These are phyloP conservation scores for Rhabdomys dilectus DNA, from an alignment of 2,113 vertebrate genomes.

Conservation along the genomic window DNA sequence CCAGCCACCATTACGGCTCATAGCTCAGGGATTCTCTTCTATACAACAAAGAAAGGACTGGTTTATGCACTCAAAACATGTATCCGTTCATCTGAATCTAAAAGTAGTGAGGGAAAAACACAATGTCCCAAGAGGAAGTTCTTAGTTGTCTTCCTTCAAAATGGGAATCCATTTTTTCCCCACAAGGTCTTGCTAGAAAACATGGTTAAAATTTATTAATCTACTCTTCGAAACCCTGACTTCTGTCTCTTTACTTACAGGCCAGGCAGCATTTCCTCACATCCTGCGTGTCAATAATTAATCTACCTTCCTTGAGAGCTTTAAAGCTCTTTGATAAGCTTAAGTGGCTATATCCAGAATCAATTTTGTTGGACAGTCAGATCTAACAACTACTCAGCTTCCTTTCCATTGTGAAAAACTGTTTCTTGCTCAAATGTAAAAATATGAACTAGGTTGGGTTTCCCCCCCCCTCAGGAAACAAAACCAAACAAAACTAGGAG, in stretches of 20 bases:
- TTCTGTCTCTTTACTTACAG: slow-evolving; percentile 13
- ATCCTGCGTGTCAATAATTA: slow-evolving; percentile 58
- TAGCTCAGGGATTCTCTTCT: neutral
- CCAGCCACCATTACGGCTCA: neutral
- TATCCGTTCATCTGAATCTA: neutral
- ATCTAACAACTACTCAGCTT: slow-evolving; percentile 5
- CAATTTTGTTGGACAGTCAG: neutral
- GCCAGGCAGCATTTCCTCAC: slow-evolving; percentile 43
- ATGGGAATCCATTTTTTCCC: slow-evolving; percentile 2
- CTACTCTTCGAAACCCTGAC: neutral
- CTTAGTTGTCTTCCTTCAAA: neutral
- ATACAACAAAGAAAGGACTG: neutral
- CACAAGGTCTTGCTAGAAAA: neutral
- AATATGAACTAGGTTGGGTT: neutral
- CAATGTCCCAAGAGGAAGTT: neutral
- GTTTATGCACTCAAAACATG: neutral
- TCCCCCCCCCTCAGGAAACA: no score
- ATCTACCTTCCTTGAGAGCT: slow-evolving; percentile 25
- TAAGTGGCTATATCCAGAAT: slow-evolving; percentile 29
- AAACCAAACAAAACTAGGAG: neutral
- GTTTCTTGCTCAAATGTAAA: slow-evolving; percentile 2
- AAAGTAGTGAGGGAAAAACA: neutral
- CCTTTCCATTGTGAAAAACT: slow-evolving; percentile 3
- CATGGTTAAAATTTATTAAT: neutral
- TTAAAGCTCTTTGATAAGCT: slow-evolving; percentile 31